A percentile compares a stretch with the other conserved stretches of the same genome.
Conservation (phyloP, 2,888 invertebrate species). For the Incurvaria masculella region DNA sequence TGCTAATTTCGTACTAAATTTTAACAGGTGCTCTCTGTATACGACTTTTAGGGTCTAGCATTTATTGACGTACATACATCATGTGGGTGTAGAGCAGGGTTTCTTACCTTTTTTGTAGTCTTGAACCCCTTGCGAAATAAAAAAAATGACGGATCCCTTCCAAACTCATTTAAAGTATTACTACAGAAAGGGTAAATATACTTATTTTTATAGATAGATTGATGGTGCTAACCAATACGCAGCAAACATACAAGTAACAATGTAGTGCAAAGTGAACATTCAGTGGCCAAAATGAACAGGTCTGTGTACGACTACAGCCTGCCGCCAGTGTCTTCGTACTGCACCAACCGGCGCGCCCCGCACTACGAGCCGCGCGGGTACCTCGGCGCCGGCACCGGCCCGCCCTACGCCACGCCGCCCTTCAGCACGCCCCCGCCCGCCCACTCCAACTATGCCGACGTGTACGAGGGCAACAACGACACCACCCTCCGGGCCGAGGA, state of each 20-base stretch:
- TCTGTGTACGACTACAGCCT: constrained; percentile 51
- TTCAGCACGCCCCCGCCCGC: constrained; percentile 40
- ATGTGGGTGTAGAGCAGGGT: no score
- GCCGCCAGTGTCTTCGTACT: constrained; percentile 46
- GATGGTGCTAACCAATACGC: neutral
- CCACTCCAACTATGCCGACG: constrained; percentile 49
- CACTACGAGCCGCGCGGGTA: constrained; percentile 49
- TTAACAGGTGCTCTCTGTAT: no score
- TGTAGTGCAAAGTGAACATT: neutral
- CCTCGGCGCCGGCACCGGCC: constrained; percentile 30
- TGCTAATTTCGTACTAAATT: no score
- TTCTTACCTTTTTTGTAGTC: no score
- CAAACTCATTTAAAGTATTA: no score
- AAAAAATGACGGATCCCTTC: no score
- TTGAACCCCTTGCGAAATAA: no score
- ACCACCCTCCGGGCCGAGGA: constrained; percentile 51
- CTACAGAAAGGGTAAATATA: neutral
- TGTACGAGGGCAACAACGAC: constrained; percentile 53
- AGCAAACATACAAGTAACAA: neutral
- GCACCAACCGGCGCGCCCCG: constrained; percentile 42
- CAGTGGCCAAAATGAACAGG: constrained; percentile 51
- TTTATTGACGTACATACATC: no score
- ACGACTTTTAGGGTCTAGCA: no score
- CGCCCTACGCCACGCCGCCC: constrained; percentile 35
- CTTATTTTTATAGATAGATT: neutral